These are phyloP conservation scores for Drosophila algonquin DNA, from an alignment of 2,888 invertebrate species.

Conservation along the genomic window DNA sequence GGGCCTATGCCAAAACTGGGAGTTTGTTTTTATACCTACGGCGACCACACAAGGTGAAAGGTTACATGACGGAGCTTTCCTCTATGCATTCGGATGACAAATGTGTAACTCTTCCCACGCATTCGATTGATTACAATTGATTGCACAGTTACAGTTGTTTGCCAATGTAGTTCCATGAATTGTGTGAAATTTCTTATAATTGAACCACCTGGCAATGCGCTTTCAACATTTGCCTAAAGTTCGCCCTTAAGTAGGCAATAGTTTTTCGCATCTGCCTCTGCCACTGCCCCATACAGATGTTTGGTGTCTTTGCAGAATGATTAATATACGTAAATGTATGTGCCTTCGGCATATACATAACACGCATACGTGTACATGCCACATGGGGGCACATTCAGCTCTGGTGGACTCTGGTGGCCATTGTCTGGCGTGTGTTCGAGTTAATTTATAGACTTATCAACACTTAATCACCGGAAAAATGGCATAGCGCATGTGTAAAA, in stretches of 20 bases:
- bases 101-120: constrained; percentile 16
- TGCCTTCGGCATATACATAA: constrained; percentile 29
- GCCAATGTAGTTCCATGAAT: no score
- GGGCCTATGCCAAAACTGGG: background rate
- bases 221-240: background rate
- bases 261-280: constrained; percentile 36
- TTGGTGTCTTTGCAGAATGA: constrained; percentile 59
- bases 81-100: background rate
- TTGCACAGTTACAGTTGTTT: no score
- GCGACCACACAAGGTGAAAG: background rate
- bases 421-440: constrained; percentile 65
- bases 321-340: constrained; percentile 54
- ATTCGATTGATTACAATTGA: background rate
- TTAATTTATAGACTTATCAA: constrained; percentile 78
- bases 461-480: constrained; percentile 81
- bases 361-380: constrained; percentile 21
- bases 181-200: no score
- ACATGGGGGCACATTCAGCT: constrained; percentile 1
- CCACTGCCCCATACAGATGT: constrained; percentile 26
- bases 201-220: no score
- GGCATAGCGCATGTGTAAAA: constrained; percentile 61
- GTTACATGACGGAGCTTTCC: background rate
- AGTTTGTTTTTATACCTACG: background rate
- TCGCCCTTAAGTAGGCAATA: constrained; percentile 56
- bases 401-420: constrained; percentile 17